Evolutionary conservation across 1,140 invertebrate genomes (phyloP).

Genomic region (Chrysomallon squamiferum): DNA sequence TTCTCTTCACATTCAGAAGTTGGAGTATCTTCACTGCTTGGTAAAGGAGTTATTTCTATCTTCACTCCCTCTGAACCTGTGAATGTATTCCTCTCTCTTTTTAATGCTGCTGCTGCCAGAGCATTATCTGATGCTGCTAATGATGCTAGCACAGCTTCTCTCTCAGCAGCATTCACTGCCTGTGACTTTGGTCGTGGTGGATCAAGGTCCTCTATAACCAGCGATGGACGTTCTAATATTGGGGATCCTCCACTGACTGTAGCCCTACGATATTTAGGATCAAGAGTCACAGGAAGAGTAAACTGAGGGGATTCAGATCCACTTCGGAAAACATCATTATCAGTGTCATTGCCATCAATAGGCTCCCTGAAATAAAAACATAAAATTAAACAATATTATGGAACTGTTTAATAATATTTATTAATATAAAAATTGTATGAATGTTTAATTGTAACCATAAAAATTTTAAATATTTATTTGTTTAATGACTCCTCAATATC

Average conservation of each 20-base stretch:
- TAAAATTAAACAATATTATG: not conserved
- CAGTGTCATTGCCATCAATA: constrained; percentile 58
- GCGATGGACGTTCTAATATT: constrained; percentile 69
- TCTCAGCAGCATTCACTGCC: constrained; percentile 24
- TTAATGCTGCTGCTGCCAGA: not conserved
- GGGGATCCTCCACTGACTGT: constrained; percentile 87
- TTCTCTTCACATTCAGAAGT: too few species aligned
- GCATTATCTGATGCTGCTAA: constrained; percentile 18
- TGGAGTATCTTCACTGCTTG: too few species aligned
- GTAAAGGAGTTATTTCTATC: too few species aligned
- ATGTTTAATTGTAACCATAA: too few species aligned
- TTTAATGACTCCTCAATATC: too few species aligned
- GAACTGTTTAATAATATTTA: too few species aligned
- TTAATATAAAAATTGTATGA: not conserved
- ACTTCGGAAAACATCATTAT: constrained; percentile 58
- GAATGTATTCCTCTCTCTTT: not conserved
- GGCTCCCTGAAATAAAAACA: constrained; percentile 35
- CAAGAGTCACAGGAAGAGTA: constrained; percentile 78
- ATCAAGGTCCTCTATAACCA: constrained; percentile 53
- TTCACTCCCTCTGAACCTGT: too few species aligned
- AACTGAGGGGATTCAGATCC: constrained; percentile 53
- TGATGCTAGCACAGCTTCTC: constrained; percentile 18
- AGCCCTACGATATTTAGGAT: constrained; percentile 79
- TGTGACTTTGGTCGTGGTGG: constrained; percentile 50
- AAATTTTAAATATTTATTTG: too few species aligned